Conservation (phyloP, 2,113 vertebrate species). For the Chitala chitala region DNA sequence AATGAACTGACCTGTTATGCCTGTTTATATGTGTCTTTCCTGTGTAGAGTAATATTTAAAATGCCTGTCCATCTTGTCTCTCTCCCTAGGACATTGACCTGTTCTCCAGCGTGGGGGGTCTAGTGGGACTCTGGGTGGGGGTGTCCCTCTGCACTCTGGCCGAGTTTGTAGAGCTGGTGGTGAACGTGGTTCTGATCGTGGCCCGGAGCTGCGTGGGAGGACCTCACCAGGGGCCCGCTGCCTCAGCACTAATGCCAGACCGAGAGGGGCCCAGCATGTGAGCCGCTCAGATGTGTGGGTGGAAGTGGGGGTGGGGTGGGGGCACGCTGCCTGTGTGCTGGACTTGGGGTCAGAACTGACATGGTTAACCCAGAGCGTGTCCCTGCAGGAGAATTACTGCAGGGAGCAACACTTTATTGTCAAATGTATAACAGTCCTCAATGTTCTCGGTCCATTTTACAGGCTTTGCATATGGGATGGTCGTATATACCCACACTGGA, state of each 20-base stretch:
- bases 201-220: constrained; percentile 22
- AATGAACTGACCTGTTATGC: no score
- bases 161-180: constrained; percentile 35
- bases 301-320: no score
- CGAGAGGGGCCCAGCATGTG: background rate
- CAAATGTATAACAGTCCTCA: no score
- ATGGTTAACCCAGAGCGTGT: no score
- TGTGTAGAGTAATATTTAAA: no score
- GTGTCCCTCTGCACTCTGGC: constrained; percentile 40
- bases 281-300: background rate
- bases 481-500: no score
- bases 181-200: constrained; percentile 31
- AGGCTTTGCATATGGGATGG: no score
- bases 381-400: no score
- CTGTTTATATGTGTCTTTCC: no score
- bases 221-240: background rate
- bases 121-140: constrained; percentile 41
- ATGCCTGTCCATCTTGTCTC: background rate
- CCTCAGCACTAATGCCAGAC: constrained; percentile 14
- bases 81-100: constrained; percentile 34
- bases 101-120: constrained; percentile 39
- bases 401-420: no score
- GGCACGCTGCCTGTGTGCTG: background rate
- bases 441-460: no score
- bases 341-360: no score